Percentiles rank a stretch among this genome's conserved stretches.
phyloP scores from a whole-genome alignment of 2,797 vertebrate genomes.

The Lepus oiostolus region DNA sequence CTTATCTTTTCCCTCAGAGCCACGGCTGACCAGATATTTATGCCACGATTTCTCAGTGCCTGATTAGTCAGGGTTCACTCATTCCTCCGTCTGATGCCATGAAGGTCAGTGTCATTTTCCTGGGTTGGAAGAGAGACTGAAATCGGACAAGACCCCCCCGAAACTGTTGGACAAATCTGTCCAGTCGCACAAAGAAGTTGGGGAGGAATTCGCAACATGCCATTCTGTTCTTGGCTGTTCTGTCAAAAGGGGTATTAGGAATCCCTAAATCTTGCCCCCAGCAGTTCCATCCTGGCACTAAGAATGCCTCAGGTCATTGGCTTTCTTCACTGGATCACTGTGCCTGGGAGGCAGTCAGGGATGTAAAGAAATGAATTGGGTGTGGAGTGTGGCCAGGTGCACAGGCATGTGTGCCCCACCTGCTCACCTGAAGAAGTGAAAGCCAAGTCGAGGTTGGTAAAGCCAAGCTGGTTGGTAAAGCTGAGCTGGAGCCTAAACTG shows the following conservation, averaged over 20 bases:
- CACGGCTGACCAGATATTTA: neutral
- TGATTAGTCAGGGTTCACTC: conserved; percentile 39
- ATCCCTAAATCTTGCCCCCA: neutral
- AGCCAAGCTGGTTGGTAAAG: neutral
- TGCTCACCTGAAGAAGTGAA: neutral
- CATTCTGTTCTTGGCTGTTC: neutral
- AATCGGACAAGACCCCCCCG: no score
- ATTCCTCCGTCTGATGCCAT: neutral
- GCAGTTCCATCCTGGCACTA: neutral
- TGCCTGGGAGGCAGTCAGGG: neutral
- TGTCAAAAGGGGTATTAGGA: neutral
- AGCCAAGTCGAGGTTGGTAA: neutral
- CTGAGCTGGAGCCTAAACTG: neutral
- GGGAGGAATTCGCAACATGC: neutral
- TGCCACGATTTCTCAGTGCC: neutral
- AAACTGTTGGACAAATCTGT: neutral
- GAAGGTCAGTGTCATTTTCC: neutral
- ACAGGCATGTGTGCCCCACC: fast-evolving
- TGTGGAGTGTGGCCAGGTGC: neutral
- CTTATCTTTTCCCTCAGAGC: neutral
- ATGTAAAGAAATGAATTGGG: neutral
- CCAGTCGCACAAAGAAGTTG: neutral
- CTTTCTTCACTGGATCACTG: neutral
- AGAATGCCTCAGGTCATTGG: neutral
- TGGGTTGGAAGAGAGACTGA: conserved; percentile 16